These are phyloP conservation scores for Corvus cornix DNA, from an alignment of 2,113 vertebrate genomes.

Conservation along the genomic window DNA sequence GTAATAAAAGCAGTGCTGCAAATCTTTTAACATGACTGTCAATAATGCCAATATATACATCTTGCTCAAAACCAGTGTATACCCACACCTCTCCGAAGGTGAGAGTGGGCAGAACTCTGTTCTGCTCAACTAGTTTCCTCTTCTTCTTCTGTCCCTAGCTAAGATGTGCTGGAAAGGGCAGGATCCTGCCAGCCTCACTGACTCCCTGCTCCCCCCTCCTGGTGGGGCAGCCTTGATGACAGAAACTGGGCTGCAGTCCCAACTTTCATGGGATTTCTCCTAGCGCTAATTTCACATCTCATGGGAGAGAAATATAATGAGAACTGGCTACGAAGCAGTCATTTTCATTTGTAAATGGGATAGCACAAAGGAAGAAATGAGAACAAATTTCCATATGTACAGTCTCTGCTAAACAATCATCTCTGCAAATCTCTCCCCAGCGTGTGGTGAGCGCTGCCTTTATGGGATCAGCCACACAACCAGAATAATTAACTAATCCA, in stretches of 20 bases:
- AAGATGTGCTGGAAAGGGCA: neutral
- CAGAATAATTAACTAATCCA: neutral
- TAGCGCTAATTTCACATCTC: neutral
- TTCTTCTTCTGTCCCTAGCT: neutral
- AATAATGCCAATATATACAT: neutral
- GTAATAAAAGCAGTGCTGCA: neutral
- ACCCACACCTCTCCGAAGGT: neutral
- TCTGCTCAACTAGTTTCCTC: neutral
- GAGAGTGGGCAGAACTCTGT: neutral
- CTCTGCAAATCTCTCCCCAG: neutral
- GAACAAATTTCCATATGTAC: constrained; percentile 62
- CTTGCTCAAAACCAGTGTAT: neutral
- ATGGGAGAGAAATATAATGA: neutral
- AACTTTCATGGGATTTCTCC: neutral
- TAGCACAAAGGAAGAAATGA: constrained; percentile 43
- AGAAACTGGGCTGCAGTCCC: neutral
- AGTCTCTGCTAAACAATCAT: constrained; percentile 33
- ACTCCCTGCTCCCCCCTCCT: neutral
- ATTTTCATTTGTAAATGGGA: constrained; percentile 48
- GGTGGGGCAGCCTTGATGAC: fast-evolving
- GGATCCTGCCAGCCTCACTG: neutral
- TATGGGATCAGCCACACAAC: neutral
- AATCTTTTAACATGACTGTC: neutral
- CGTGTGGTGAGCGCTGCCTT: neutral
- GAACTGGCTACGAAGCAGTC: neutral